phyloP scores from a whole-genome alignment of 2,113 vertebrate species.

The Thoracochromis brauschi region DNA sequence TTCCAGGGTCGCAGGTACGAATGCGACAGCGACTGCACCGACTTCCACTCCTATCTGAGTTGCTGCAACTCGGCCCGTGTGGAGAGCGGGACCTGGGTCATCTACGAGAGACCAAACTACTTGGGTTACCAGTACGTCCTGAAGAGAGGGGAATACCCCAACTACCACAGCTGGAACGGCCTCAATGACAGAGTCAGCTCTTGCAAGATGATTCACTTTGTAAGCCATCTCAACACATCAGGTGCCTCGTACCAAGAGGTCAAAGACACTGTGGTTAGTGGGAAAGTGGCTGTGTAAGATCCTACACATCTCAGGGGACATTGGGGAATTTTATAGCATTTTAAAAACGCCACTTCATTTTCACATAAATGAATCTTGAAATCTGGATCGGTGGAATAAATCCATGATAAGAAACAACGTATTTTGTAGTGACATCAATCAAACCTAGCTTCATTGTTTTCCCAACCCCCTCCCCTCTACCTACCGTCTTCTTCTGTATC shows the following conservation, averaged over 20 bases:
- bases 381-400: background rate
- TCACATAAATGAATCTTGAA: background rate
- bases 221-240: background rate
- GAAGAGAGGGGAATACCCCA: background rate
- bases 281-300: background rate
- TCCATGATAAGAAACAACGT: background rate
- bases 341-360: background rate
- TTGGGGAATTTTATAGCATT: background rate
- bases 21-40: background rate
- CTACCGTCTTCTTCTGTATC: background rate
- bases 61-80: background rate
- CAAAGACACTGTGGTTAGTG: background rate
- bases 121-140: conserved; percentile 2
- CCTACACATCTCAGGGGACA: background rate
- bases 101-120: conserved; percentile 1
- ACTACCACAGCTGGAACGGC: conserved; percentile 4
- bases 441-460: background rate
- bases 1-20: conserved; percentile 9
- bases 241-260: background rate
- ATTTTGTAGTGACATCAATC: background rate
- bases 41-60: conserved; percentile 17
- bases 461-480: background rate
- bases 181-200: conserved; percentile 15
- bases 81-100: conserved; percentile 4
- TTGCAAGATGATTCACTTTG: conserved; percentile 13